Evolutionary conservation across 1,140 invertebrate genomes (phyloP).

Genomic region (Eriocheir sinensis): DNA sequence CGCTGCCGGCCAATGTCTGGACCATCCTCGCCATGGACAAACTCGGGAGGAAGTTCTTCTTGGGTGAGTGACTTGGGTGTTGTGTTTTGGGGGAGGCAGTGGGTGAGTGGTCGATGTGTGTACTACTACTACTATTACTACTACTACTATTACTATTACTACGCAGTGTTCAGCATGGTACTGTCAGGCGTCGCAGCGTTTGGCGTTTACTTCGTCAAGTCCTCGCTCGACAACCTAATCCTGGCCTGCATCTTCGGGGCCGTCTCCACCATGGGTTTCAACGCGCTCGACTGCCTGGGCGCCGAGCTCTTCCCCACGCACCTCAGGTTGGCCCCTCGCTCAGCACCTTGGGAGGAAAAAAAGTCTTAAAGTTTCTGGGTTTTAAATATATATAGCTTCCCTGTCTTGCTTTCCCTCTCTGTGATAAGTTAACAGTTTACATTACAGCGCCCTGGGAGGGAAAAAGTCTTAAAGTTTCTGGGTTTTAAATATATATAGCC

Average conservation of each 20-base stretch:
- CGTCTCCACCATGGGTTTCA: constrained; percentile 93
- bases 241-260: constrained; percentile 90
- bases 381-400: too few relatives aligned
- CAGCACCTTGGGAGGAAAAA: too few relatives aligned
- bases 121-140: too few relatives aligned
- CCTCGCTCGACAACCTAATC: constrained; percentile 87
- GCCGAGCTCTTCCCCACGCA: constrained; percentile 79
- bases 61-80: constrained; percentile 84
- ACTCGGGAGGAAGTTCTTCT: constrained; percentile 91
- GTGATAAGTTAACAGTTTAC: too few relatives aligned
- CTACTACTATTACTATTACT: too few relatives aligned
- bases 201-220: constrained; percentile 89
- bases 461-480: too few relatives aligned
- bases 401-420: too few relatives aligned
- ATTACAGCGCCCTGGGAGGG: too few relatives aligned
- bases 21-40: constrained; percentile 84
- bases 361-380: too few relatives aligned
- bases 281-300: constrained; percentile 90
- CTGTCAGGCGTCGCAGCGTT: constrained; percentile 88
- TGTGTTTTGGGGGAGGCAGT: not conserved
- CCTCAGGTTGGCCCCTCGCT: constrained; percentile 73
- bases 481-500: too few relatives aligned
- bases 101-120: too few relatives aligned
- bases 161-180: constrained; percentile 88
- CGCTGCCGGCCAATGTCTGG: constrained; percentile 91